Base-by-base conservation (phyloP, 1,140 invertebrate genomes). In the Brachionus calyciflorus region DNA sequence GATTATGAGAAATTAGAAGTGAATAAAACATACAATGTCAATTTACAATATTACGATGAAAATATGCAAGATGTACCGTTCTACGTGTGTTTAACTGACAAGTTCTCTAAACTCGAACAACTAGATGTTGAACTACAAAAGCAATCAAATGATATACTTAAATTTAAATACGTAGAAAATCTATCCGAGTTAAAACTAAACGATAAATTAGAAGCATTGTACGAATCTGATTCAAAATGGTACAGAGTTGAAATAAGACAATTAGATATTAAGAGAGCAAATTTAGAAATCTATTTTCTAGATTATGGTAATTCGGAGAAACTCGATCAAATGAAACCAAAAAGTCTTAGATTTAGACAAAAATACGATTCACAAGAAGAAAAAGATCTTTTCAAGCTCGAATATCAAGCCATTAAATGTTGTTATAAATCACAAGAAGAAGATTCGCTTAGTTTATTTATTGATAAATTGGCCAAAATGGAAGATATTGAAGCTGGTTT, bases 401-500 rank as follows among this genome's bases (percentile, higher is more conserved):
- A 65, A 37, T 65, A 65, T 44, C 60, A 65, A 41, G 60, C 60
- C 1, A 24, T 65, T 44, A 65, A 41, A 44, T 65, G 60, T 7
- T 21, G 37, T 10, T 65, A 65, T 19, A 10, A 65, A 19, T 44
- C 60, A 17, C 24, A 44, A 12, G 40, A 41, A 12, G 44, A 44
- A 12, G 24, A 28, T 44, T 24, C 44, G n/a, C 3, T 65, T 17
- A 65, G n/a, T 12, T 24, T 9, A 19, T 65, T 65, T n/a, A 21
- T 65, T 3, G 60, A 65, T 10, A 46, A 65, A 65, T 10, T 65
- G 44, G 14, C 17, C 9, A 17, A 19, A 24, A 65, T 65, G 4
- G 40, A 65, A 14, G 37, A 65, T 6, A 6, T 24, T 24, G 60
- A 60, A 60, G 55, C 26, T 17, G 55, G 55, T 33, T 60, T 60